These are phyloP conservation scores for Eupithecia inturbata DNA, from an alignment of 2,888 invertebrate genomes.

Conservation along the genomic window DNA sequence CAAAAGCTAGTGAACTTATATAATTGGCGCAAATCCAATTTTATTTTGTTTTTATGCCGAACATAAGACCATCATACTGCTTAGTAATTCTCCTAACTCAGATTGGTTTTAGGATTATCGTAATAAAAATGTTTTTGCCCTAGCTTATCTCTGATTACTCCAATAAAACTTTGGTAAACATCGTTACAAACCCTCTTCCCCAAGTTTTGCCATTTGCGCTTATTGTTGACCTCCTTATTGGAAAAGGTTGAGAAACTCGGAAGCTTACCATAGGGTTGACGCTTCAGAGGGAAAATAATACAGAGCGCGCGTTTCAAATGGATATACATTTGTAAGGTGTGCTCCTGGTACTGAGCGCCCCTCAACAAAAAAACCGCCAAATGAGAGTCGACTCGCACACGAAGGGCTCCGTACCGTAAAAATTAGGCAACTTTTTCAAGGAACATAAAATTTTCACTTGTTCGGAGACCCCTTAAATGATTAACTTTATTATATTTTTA, in stretches of 20 bases:
- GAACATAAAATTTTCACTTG: too few species aligned
- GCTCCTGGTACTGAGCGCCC: too few species aligned
- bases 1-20: not conserved
- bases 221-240: conserved; percentile 56
- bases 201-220: conserved; percentile 46
- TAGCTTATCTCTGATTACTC: conserved; percentile 2
- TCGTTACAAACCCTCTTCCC: conserved; percentile 43
- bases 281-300: not conserved
- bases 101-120: not conserved
- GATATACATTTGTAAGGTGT: too few species aligned
- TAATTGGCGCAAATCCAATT: not conserved
- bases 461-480: too few species aligned
- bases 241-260: conserved; percentile 9
- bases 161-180: not conserved
- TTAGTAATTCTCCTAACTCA: not conserved
- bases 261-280: not conserved
- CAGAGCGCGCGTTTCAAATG: not conserved
- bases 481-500: too few species aligned
- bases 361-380: too few species aligned
- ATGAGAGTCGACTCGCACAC: too few species aligned
- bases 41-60: not conserved
- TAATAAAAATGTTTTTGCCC: conserved; percentile 1
- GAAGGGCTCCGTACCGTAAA: too few species aligned
- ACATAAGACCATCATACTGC: not conserved
- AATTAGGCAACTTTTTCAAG: too few species aligned